Percentiles rank a stretch among this genome's conserved stretches.
Conservation (phyloP, 2,113 vertebrate genomes). For the Podiceps cristatus region DNA sequence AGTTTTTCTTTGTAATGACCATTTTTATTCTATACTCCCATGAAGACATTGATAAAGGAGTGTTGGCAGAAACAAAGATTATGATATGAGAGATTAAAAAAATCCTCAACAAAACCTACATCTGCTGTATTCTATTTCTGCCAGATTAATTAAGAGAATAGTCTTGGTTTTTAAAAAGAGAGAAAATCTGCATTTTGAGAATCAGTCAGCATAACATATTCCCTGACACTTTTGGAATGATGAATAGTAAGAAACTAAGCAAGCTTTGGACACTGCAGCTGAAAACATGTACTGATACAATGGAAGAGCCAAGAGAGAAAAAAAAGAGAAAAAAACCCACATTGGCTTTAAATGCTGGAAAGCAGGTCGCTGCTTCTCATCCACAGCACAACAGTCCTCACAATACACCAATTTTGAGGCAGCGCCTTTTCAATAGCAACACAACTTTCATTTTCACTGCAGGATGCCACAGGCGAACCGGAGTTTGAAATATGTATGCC, state of each 20-base stretch:
- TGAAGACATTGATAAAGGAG: neutral
- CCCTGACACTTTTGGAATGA: constrained; percentile 18
- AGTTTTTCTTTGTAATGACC: neutral
- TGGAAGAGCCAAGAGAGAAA: neutral
- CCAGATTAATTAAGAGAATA: constrained; percentile 48
- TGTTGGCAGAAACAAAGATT: constrained; percentile 40
- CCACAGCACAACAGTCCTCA: constrained; percentile 12
- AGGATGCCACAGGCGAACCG: constrained; percentile 58
- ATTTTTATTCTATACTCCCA: neutral
- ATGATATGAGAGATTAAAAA: constrained; percentile 10
- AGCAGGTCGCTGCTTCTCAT: constrained; percentile 45
- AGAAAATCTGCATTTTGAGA: constrained; percentile 38
- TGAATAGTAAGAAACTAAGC: constrained; percentile 13
- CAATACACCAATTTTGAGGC: constrained; percentile 45
- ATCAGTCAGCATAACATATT: neutral
- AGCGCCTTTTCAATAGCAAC: constrained; percentile 50
- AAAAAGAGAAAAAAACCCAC: neutral
- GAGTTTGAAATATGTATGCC: constrained; percentile 70
- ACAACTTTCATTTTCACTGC: constrained; percentile 69
- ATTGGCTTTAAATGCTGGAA: constrained; percentile 35
- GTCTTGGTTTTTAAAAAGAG: constrained; percentile 1
- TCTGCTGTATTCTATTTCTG: constrained; percentile 47
- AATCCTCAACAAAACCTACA: constrained; percentile 27
- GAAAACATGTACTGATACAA: constrained; percentile 33
- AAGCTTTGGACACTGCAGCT: constrained; percentile 26